A percentile compares a stretch with the other conserved stretches of the same genome.
Conservation (phyloP, 2,888 invertebrate species). For the Cataglyphis livida region DNA sequence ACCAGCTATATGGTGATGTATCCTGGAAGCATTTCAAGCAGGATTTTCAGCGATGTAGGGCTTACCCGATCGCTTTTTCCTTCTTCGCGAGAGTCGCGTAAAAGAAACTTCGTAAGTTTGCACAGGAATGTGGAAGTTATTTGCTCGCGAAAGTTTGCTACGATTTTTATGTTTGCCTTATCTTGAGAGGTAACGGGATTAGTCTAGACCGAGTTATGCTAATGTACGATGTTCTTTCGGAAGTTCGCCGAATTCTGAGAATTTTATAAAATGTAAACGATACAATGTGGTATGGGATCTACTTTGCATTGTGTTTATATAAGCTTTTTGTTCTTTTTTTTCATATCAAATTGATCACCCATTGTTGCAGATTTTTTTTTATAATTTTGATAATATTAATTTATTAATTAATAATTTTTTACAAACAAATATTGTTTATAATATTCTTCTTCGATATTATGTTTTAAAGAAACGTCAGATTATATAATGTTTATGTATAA, state of each 20-base stretch:
- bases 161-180: constrained; percentile 22
- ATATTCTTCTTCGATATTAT: not conserved
- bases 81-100: constrained; percentile 13
- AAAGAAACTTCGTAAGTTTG: constrained; percentile 31
- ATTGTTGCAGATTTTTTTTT: not conserved
- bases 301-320: not conserved
- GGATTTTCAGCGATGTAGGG: not conserved
- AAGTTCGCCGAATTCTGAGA: constrained; percentile 8
- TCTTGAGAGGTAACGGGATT: constrained; percentile 32
- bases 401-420: not conserved
- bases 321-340: not conserved
- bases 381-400: not conserved
- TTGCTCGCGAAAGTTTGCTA: constrained; percentile 27
- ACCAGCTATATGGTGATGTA: not conserved
- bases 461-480: not conserved
- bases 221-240: constrained; percentile 36
- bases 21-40: not conserved
- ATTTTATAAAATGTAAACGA: constrained; percentile 14
- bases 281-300: not conserved
- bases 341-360: not conserved
- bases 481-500: not conserved
- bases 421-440: not conserved
- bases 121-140: constrained; percentile 31
- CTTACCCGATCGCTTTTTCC: constrained; percentile 24
- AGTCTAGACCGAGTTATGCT: constrained; percentile 26